phyloP scores from a whole-genome alignment of 2,113 vertebrate genomes.

The Cynoglossus semilaevis region DNA sequence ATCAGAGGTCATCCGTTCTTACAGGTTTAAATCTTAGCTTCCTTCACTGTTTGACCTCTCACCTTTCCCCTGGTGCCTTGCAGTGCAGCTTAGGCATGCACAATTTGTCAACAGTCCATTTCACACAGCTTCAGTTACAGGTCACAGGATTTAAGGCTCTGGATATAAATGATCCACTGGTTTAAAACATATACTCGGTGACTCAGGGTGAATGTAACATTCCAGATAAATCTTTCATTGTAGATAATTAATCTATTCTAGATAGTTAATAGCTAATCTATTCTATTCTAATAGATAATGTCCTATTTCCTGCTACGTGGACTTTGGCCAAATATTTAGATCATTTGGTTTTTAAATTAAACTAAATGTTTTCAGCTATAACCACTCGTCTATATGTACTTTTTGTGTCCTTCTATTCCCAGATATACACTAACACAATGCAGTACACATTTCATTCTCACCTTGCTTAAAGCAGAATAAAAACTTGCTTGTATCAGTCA shows the following conservation, averaged over 20 bases:
- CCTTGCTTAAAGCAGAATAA: no score
- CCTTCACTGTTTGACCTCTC: background rate
- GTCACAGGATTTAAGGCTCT: background rate
- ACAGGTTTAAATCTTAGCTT: background rate
- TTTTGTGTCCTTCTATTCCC: no score
- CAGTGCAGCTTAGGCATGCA: background rate
- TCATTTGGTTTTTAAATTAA: no score
- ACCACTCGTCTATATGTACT: no score
- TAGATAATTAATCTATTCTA: background rate
- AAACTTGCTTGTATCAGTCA: no score
- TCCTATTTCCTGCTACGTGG: no score
- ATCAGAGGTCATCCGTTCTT: background rate
- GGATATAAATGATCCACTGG: background rate
- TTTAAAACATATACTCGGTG: background rate
- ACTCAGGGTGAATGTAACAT: conserved; percentile 2
- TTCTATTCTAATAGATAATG: no score
- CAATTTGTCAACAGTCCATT: background rate
- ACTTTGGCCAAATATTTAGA: no score
- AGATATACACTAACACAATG: no score
- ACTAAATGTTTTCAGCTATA: no score
- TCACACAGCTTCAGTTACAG: background rate
- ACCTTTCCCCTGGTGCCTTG: background rate
- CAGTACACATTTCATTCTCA: no score
- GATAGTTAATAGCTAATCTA: no score
- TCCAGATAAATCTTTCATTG: background rate